A percentile compares a stretch with the other conserved stretches of the same genome.
Conservation (phyloP, 2,113 vertebrate species). For the Geococcyx californianus region DNA sequence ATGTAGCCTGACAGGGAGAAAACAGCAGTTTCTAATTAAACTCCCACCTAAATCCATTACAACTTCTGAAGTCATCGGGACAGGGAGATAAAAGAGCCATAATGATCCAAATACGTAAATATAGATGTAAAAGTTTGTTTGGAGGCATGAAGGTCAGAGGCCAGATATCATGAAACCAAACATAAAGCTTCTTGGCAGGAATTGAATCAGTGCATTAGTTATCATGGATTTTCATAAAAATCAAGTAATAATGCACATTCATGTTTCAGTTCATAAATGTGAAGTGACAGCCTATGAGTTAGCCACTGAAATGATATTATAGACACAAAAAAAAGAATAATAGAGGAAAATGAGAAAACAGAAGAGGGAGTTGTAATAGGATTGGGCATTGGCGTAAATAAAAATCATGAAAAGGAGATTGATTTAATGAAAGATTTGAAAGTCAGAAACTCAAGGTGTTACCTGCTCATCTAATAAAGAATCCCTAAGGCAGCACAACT, state of each 20-base stretch:
- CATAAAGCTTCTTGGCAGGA: neutral
- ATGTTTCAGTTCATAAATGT: conserved; percentile 31
- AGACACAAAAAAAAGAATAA: conserved; percentile 18
- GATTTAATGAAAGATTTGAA: conserved; percentile 40
- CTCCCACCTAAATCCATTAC: neutral
- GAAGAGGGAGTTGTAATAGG: conserved; percentile 14
- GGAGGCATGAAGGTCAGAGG: neutral
- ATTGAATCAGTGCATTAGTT: neutral
- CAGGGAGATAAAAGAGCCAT: neutral
- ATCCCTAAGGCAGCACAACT: neutral
- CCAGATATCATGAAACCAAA: neutral
- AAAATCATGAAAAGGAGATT: conserved; percentile 32
- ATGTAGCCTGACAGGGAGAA: neutral
- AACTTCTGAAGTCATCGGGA: neutral
- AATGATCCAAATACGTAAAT: neutral
- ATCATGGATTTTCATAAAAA: conserved; percentile 22
- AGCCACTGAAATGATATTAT: conserved; percentile 23
- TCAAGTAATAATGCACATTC: neutral
- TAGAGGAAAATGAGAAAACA: conserved; percentile 33
- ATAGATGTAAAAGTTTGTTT: conserved; percentile 14
- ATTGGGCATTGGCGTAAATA: conserved; percentile 36
- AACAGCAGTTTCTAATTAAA: conserved; percentile 8
- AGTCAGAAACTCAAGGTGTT: conserved; percentile 16
- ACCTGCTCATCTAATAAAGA: neutral
- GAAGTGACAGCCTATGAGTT: conserved; percentile 48